Evolutionary conservation across 2,888 invertebrate species (phyloP).

Genomic region (Thecocarcelia acutangulata): DNA sequence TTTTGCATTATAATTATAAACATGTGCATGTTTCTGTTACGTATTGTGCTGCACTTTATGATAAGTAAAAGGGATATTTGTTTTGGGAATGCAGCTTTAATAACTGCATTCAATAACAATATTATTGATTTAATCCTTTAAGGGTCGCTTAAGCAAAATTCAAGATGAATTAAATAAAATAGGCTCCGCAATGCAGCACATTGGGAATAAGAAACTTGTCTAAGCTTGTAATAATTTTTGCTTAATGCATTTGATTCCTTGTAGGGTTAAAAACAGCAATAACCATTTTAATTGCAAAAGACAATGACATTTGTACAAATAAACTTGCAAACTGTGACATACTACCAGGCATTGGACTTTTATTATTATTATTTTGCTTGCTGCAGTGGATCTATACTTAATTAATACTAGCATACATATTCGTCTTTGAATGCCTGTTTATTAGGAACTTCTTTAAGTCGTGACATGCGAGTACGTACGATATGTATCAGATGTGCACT

Average conservation of each 20-base stretch:
- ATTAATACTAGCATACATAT: no score
- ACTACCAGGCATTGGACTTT: neutral
- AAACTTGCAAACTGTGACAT: neutral
- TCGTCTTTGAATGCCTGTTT: no score
- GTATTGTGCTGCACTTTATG: slow-evolving; percentile 30
- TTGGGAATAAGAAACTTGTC: no score
- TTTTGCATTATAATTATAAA: slow-evolving; percentile 63
- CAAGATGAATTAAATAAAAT: no score
- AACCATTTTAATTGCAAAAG: neutral
- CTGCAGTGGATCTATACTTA: no score
- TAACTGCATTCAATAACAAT: slow-evolving; percentile 26
- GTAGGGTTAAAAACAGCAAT: slow-evolving; percentile 5
- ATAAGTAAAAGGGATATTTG: slow-evolving; percentile 55
- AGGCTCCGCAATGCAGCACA: no score
- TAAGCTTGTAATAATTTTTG: no score
- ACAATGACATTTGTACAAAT: neutral
- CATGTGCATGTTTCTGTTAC: neutral
- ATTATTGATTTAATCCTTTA: slow-evolving; percentile 52
- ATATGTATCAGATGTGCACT: no score
- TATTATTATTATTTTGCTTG: neutral
- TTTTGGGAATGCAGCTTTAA: slow-evolving; percentile 53
- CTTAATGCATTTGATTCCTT: neutral
- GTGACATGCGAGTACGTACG: neutral
- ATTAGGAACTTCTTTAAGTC: neutral
- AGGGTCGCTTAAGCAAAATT: neutral